Conservation (phyloP, 2,888 invertebrate genomes). For the Chaetogeoica ovagalla region DNA sequence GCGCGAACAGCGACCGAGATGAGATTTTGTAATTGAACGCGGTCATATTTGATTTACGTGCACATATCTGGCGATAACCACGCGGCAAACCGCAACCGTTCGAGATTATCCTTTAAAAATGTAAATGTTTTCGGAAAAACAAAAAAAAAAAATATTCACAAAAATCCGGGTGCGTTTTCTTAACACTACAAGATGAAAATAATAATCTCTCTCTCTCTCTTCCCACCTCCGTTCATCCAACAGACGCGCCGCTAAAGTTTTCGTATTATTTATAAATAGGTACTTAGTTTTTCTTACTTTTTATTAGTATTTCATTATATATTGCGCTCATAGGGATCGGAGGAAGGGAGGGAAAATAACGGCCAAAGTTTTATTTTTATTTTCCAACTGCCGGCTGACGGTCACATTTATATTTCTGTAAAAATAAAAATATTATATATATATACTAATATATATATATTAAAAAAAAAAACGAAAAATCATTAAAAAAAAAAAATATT, state of each 20-base stretch:
- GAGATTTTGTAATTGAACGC: conserved; percentile 31
- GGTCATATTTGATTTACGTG: background rate
- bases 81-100: background rate
- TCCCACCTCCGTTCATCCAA: background rate
- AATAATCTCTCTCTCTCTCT: no score
- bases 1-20: background rate
- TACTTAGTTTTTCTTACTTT: conserved; percentile 31
- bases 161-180: background rate
- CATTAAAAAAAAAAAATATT: no score
- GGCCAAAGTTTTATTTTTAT: conserved; percentile 39
- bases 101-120: conserved; percentile 19
- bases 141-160: background rate
- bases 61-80: background rate
- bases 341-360: conserved; percentile 9
- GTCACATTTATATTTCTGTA: background rate
- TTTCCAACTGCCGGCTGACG: conserved; percentile 25
- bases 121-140: conserved; percentile 12
- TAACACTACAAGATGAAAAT: background rate
- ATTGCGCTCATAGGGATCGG: background rate
- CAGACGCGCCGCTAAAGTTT: conserved; percentile 30
- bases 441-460: no score
- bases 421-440: background rate
- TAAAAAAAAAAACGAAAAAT: background rate
- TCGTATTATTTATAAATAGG: conserved; percentile 29
- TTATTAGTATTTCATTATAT: background rate